Evolutionary conservation across 2,888 invertebrate genomes (phyloP), one percentile per base, ranked within the genome.

Genomic region (Andrena bicolor): DNA sequence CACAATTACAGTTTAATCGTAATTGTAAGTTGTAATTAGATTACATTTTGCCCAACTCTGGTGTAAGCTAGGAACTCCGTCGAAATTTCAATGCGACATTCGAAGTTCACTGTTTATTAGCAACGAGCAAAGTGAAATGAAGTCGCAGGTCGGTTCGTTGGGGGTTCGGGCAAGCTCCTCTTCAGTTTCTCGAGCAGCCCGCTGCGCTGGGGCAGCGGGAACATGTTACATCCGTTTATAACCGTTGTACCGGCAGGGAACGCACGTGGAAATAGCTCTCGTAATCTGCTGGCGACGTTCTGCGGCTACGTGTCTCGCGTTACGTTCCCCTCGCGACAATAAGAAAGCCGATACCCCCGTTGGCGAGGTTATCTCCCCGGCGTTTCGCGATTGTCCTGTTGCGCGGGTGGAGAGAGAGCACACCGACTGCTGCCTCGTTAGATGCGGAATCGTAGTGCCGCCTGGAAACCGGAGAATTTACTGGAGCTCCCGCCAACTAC

Each of bases 291-390:
- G 65, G 75, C 70, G 64, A 81, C 77, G 69, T 80, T 80, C 78
- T 72, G 69, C 64, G 77, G 74, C 63, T 58, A 64, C 51, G 80
- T 77, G 82, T 77, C 85, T 88, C 86, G 88, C 82, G 76, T 89
- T 88, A 87, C 86, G 76, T 80, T 80, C 86, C 76, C 70, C 63
- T 75, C 79, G 66, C 78, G 77, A 84, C 83, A 88, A 88, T 79
- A 84, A 83, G 88, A 82, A 88, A 88, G 83, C 64, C 64, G 88
- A 88, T 88, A 88, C 77, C 80, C 83, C n/a, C 65, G 28, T 60
- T 72, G 23, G 56, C 53, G 76, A 56, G 80, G 83, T 88, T 88
- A 88, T 88, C 88, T 85, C 63, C 77, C 1, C 60, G 71, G 63
- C 72, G 76, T 58, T 68, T 53, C 82, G 82, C 76, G 85, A 85